Evolutionary conservation across 1,140 invertebrate species (phyloP).

Genomic region (Caenorhabditis tropicalis): DNA sequence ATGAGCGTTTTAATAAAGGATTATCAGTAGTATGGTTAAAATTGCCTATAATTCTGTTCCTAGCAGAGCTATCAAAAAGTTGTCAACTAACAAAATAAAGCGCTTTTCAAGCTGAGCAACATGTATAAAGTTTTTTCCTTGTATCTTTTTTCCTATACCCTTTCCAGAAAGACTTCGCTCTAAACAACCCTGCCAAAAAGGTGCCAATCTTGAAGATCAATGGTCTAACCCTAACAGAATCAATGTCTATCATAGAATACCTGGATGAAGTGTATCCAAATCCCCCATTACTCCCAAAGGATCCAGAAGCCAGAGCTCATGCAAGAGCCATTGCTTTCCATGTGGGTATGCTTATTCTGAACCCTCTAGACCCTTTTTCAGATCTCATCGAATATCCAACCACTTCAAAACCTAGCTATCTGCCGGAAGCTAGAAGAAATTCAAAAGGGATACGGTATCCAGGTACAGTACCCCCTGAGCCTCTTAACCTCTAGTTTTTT

Average conservation of each 20-base stretch:
- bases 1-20: too few species aligned
- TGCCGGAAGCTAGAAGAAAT: not conserved
- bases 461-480: not conserved
- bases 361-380: not conserved
- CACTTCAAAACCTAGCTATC: not conserved
- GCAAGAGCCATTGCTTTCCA: conserved; percentile 23
- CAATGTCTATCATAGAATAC: not conserved
- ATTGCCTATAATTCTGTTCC: too few species aligned
- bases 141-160: not conserved
- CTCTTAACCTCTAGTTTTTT: not conserved
- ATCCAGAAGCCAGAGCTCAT: not conserved
- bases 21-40: too few species aligned
- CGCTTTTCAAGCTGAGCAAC: not conserved
- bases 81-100: too few species aligned
- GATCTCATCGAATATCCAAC: conserved; percentile 23
- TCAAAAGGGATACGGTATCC: not conserved
- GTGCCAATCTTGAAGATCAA: conserved; percentile 23
- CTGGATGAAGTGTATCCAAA: conserved; percentile 6
- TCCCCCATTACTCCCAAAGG: not conserved
- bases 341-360: not conserved
- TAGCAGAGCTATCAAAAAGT: too few species aligned
- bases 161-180: not conserved
- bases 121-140: not conserved
- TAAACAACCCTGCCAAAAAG: not conserved
- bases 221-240: not conserved